phyloP scores from a whole-genome alignment of 1,140 invertebrate genomes.

The Trissolcus basalis region DNA sequence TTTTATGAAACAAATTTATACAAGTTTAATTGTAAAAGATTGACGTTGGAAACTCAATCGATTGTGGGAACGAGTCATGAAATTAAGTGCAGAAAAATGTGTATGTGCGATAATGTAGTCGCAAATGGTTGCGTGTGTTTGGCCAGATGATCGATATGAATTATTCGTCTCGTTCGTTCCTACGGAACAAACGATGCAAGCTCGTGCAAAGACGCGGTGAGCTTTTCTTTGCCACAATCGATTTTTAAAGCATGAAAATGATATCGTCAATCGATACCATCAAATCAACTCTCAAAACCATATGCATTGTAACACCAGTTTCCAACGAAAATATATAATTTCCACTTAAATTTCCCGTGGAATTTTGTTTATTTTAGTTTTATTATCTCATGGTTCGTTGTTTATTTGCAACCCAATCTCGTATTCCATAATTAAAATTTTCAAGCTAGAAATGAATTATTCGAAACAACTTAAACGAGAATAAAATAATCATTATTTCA shows the following conservation, averaged over 20 bases:
- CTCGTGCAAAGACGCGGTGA: not conserved
- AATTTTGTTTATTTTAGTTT: too few relatives aligned
- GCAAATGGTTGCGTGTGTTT: constrained; percentile 1
- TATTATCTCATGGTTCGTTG: too few relatives aligned
- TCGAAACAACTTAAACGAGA: too few relatives aligned
- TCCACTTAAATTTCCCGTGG: too few relatives aligned
- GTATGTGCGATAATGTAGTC: not conserved
- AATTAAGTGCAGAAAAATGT: not conserved
- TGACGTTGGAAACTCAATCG: not conserved
- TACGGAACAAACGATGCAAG: not conserved
- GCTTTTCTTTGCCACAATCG: not conserved
- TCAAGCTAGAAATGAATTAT: too few relatives aligned
- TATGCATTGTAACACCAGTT: not conserved
- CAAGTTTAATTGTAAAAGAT: too few relatives aligned
- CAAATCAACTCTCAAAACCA: not conserved
- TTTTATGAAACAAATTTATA: too few relatives aligned
- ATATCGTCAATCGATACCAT: not conserved
- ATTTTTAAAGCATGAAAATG: not conserved
- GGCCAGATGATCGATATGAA: not conserved
- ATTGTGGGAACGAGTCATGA: not conserved
- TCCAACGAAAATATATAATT: too few relatives aligned
- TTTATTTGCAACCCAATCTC: too few relatives aligned
- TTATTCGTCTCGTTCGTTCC: not conserved
- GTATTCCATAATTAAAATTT: too few relatives aligned
- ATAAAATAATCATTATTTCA: too few relatives aligned